Evolutionary conservation across 2,113 vertebrate species (phyloP).

Genomic region (Dunckerocampus dactyliophorus): DNA sequence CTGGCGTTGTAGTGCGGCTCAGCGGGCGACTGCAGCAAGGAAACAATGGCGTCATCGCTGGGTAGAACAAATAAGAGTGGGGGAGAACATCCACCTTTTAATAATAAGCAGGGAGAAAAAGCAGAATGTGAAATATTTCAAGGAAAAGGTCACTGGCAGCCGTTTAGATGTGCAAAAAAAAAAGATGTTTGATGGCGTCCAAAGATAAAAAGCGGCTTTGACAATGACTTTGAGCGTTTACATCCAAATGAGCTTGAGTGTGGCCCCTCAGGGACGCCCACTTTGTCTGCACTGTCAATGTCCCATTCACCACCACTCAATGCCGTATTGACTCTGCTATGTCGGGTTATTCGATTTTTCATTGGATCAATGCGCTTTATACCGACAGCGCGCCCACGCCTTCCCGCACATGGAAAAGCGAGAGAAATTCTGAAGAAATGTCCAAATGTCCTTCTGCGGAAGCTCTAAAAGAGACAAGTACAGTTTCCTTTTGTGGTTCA

Average conservation of each 20-base stretch:
- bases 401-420: background rate
- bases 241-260: conserved; percentile 52
- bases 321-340: conserved; percentile 46
- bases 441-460: background rate
- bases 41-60: conserved; percentile 9
- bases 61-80: background rate
- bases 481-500: background rate
- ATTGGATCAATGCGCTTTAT: conserved; percentile 37
- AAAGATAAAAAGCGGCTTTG: conserved; percentile 38
- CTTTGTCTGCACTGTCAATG: conserved; percentile 57
- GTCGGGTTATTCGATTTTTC: conserved; percentile 42
- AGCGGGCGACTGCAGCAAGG: conserved; percentile 7
- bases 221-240: conserved; percentile 38
- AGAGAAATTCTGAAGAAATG: background rate
- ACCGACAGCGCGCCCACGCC: conserved; percentile 13
- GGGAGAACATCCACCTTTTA: background rate
- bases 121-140: conserved; percentile 10
- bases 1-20: conserved; percentile 23
- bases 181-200: conserved; percentile 25
- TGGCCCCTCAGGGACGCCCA: conserved; percentile 29
- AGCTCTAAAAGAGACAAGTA: conserved; percentile 8
- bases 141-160: conserved; percentile 7
- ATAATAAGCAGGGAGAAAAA: conserved; percentile 13
- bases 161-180: background rate
- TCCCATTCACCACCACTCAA: conserved; percentile 36